A percentile compares a stretch with the other conserved stretches of the same genome.
phyloP scores from a whole-genome alignment of 1,140 invertebrate genomes.

The Papilio aristodemus region DNA sequence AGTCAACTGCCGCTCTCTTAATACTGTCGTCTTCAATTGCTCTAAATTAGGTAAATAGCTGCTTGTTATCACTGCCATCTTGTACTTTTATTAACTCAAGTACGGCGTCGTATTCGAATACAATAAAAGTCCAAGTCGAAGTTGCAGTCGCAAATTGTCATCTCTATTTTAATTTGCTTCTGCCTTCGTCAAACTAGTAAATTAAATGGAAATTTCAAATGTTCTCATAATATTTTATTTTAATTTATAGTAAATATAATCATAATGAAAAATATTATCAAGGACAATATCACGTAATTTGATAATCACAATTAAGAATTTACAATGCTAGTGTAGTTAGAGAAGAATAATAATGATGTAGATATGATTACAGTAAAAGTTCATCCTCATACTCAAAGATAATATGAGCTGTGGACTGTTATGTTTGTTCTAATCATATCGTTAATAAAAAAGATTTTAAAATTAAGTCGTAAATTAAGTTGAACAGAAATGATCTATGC shows the following conservation, averaged over 20 bases:
- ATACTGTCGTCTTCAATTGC: slow-evolving; percentile 56
- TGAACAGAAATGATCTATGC: no score
- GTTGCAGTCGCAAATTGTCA: slow-evolving; percentile 12
- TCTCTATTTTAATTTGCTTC: slow-evolving; percentile 34
- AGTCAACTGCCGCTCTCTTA: slow-evolving; percentile 26
- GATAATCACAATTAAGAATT: no score
- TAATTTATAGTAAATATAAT: neutral
- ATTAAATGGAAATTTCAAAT: slow-evolving; percentile 21
- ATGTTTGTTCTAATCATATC: no score
- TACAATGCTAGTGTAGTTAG: no score
- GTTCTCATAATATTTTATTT: neutral
- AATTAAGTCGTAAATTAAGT: no score
- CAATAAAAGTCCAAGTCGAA: slow-evolving; percentile 21
- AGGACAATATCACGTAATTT: no score
- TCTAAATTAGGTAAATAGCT: slow-evolving; percentile 67
- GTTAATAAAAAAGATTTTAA: no score
- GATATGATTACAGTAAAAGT: no score
- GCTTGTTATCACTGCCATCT: slow-evolving; percentile 48
- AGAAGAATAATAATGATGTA: no score
- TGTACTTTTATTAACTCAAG: slow-evolving; percentile 44
- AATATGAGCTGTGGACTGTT: no score
- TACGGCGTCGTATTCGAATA: slow-evolving; percentile 28
- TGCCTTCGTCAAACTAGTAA: slow-evolving; percentile 25
- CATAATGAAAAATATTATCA: no score
- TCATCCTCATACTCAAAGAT: no score